A percentile compares a stretch with the other conserved stretches of the same genome.
These are phyloP conservation scores for Gouania willdenowi DNA, from an alignment of 2,797 vertebrate genomes.

Conservation along the genomic window DNA sequence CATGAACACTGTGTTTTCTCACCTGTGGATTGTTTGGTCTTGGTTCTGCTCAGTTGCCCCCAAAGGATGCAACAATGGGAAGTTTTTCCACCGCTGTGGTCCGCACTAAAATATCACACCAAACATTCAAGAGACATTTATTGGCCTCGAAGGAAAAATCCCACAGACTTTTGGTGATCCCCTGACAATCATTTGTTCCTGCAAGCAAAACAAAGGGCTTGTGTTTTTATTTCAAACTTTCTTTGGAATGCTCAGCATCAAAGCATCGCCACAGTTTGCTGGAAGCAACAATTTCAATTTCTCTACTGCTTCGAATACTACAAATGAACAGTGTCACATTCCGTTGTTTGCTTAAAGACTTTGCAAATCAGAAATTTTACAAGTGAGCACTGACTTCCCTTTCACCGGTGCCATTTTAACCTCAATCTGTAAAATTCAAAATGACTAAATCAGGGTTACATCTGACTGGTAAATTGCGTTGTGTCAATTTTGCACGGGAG, in stretches of 20 bases:
- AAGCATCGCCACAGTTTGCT: background rate
- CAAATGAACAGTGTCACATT: background rate
- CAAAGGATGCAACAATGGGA: too few species aligned
- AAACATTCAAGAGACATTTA: too few species aligned
- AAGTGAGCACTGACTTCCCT: conserved; percentile 8
- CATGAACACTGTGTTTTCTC: background rate
- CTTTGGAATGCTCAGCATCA: background rate
- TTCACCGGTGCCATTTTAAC: conserved; percentile 20
- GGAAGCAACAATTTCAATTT: background rate
- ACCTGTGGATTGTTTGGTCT: background rate
- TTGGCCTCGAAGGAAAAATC: background rate
- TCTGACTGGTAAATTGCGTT: conserved; percentile 22
- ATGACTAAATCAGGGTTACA: conserved; percentile 30
- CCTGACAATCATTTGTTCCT: background rate
- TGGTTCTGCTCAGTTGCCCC: too few species aligned
- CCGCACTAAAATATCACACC: background rate
- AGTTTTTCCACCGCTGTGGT: too few species aligned
- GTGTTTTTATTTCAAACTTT: background rate
- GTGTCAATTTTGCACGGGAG: conserved; percentile 15
- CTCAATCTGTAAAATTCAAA: conserved; percentile 37
- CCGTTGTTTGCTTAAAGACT: background rate
- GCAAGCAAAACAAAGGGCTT: background rate
- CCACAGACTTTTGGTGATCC: background rate
- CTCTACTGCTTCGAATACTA: background rate
- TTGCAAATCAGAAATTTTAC: background rate